Conservation (phyloP, 2,113 vertebrate species). For the Corythoichthys haematopterus region DNA sequence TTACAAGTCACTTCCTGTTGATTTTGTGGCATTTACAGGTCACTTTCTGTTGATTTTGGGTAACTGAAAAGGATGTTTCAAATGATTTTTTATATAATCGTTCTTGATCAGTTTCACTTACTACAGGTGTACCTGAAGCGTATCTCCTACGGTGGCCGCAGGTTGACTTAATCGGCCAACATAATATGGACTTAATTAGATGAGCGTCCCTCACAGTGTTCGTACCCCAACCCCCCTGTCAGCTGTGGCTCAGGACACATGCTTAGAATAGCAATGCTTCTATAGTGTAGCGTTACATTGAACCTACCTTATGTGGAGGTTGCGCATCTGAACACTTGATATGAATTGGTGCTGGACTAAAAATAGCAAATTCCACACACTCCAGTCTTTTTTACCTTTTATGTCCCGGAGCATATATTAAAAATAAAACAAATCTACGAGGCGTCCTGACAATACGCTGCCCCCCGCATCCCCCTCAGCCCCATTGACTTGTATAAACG, state of each 20-base stretch:
- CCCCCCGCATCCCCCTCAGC: slow-evolving; percentile 3
- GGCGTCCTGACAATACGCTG: slow-evolving; percentile 48
- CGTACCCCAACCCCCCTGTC: slow-evolving; percentile 22
- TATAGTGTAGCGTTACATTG: slow-evolving; percentile 61
- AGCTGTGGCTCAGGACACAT: slow-evolving; percentile 50
- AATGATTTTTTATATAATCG: neutral
- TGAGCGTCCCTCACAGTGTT: slow-evolving; percentile 15
- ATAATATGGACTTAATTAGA: slow-evolving; percentile 32
- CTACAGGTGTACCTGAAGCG: slow-evolving; percentile 8
- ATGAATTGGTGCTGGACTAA: slow-evolving; percentile 65
- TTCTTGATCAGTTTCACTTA: neutral
- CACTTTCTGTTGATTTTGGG: too few relatives aligned
- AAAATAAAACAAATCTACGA: slow-evolving; percentile 67
- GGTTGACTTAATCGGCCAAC: slow-evolving; percentile 21
- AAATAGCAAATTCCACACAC: slow-evolving; percentile 64
- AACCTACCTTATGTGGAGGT: slow-evolving; percentile 47
- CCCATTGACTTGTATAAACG: slow-evolving; percentile 40
- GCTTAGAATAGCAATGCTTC: slow-evolving; percentile 52
- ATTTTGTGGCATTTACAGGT: too few relatives aligned
- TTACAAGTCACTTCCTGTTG: too few relatives aligned
- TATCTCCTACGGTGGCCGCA: neutral
- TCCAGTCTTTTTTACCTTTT: slow-evolving; percentile 61
- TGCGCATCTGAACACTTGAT: slow-evolving; percentile 60
- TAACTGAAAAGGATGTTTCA: neutral
- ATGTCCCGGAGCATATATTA: slow-evolving; percentile 62